phyloP scores from a whole-genome alignment of 2,888 invertebrate genomes.

The Lycophotia porphyrea region DNA sequence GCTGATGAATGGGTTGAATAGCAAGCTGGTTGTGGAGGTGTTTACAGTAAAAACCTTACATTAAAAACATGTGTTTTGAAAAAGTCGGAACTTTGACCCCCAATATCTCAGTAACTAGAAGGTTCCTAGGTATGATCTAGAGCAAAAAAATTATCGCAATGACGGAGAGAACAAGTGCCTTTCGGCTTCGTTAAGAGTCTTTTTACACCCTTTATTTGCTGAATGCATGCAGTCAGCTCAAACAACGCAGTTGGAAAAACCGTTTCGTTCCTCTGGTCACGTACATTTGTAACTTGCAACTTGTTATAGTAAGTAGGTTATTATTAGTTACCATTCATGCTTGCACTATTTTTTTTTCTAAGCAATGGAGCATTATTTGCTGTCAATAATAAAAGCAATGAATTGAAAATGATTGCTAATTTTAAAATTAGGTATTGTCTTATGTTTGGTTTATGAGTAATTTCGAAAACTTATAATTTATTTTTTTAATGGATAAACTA shows the following conservation, averaged over 20 bases:
- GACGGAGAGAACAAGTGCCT: too few species aligned
- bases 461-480: background rate
- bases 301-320: conserved; percentile 32
- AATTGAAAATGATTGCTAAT: background rate
- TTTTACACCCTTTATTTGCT: too few species aligned
- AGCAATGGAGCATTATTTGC: background rate
- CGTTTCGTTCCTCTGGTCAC: conserved; percentile 48
- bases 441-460: background rate
- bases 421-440: background rate
- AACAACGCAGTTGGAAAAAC: conserved; percentile 39
- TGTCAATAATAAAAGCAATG: background rate
- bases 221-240: conserved; percentile 8
- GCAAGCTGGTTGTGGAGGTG: too few species aligned
- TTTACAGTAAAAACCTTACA: too few species aligned
- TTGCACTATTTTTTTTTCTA: background rate
- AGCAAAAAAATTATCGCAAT: too few species aligned
- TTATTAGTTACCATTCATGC: conserved; percentile 9
- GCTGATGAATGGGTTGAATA: too few species aligned
- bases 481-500: too few species aligned
- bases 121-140: too few species aligned
- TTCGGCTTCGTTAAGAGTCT: too few species aligned
- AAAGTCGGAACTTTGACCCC: too few species aligned
- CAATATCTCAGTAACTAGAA: too few species aligned
- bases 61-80: too few species aligned
- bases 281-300: conserved; percentile 28